A percentile compares a stretch with the other conserved stretches of the same genome.
Evolutionary conservation across 2,797 vertebrate species (phyloP).

Genomic region (Poecile montanus): DNA sequence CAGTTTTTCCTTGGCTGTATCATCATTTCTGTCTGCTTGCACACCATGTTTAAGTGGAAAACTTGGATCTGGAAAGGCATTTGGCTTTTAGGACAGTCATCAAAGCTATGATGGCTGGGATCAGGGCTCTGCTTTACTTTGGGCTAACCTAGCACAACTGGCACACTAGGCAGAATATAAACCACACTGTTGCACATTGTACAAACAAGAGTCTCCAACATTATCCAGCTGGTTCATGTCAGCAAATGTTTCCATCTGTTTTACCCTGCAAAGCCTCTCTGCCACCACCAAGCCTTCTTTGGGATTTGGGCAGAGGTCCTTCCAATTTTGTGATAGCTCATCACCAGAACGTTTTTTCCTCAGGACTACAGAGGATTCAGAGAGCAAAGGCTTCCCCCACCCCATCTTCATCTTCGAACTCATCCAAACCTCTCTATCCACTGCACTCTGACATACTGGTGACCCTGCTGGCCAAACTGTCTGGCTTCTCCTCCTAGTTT

Average conservation of each 20-base stretch:
- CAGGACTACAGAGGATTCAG: background rate
- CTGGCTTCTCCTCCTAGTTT: background rate
- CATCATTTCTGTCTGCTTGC: background rate
- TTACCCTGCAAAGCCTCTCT: background rate
- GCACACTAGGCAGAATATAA: background rate
- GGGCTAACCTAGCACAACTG: background rate
- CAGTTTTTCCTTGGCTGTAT: background rate
- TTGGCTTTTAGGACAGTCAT: background rate
- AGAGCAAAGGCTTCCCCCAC: background rate
- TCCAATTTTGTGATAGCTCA: fast-evolving
- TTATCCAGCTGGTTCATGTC: background rate
- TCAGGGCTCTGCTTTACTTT: background rate
- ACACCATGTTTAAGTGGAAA: constrained; percentile 25
- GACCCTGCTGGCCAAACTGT: background rate
- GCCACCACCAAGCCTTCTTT: background rate
- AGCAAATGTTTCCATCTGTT: background rate
- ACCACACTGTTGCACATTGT: background rate
- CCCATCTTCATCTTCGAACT: background rate
- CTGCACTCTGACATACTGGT: fast-evolving
- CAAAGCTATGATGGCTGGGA: background rate
- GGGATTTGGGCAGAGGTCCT: background rate
- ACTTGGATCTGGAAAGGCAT: background rate
- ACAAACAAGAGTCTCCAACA: background rate
- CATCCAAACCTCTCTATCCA: background rate
- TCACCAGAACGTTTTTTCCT: background rate